phyloP scores from a whole-genome alignment of 2,113 vertebrate species.

The Crotalus viridis region DNA sequence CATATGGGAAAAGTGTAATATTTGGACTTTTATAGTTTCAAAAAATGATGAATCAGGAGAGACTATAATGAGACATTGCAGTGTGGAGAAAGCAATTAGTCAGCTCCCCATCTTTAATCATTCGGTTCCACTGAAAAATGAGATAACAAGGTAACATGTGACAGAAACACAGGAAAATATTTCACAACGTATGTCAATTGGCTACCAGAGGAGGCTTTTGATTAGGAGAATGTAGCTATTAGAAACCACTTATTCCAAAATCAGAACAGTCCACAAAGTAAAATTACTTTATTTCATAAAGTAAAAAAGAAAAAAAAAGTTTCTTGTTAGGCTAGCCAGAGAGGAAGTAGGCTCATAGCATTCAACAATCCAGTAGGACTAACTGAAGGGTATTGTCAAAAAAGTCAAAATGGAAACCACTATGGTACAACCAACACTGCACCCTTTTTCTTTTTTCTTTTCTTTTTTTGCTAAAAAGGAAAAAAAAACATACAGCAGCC shows the following conservation, averaged over 20 bases:
- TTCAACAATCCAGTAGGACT: neutral
- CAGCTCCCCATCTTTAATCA: neutral
- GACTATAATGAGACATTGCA: neutral
- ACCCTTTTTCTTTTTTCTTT: neutral
- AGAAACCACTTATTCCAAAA: neutral
- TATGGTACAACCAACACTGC: neutral
- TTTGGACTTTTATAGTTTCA: neutral
- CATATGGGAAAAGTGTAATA: neutral
- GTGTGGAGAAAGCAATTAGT: neutral
- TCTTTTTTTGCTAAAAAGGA: neutral
- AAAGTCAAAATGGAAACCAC: neutral
- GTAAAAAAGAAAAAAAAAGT: neutral
- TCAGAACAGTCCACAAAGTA: neutral
- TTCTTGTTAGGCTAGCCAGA: neutral
- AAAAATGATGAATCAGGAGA: neutral
- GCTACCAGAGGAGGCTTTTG: neutral
- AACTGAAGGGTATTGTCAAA: neutral
- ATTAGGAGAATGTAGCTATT: neutral
- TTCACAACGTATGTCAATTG: neutral
- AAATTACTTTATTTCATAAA: neutral
- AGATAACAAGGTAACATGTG: neutral
- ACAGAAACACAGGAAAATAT: neutral
- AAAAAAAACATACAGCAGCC: neutral
- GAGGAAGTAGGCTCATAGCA: neutral
- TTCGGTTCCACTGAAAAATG: neutral